Base-by-base conservation (phyloP, 1,140 invertebrate species). In the Neodiprion fabricii region DNA sequence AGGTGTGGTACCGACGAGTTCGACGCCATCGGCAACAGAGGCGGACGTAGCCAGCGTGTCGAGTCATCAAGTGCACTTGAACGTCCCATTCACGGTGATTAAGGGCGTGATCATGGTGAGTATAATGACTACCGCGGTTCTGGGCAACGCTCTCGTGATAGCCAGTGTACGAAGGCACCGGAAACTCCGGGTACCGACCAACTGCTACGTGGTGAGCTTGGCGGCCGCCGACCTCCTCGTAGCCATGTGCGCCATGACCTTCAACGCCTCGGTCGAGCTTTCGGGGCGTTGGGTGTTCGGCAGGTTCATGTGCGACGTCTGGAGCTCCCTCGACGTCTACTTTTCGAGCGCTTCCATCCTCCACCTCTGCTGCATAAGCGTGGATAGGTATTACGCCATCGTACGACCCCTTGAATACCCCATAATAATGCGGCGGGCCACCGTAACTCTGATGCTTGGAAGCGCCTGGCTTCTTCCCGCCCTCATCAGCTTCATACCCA, bases 331-430 rank as follows among this genome's bases (percentile, higher is more conserved):
- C 78, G 97, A 99, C 85, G 97, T 99, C 7, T 96, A 98, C 82
- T 98, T 98, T 85, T 97, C 95, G 49, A 98, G 96, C 9, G 96
- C 96, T 0, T 97, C 96, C 49, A 98, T 98, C 67, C 89, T 98
- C 7, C 97, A 99, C 87, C 90, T 99, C 9, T 98, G 97, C 85
- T 98, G 96, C 84, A 98, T 99, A 82, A 95, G 94, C 72, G 95
- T 98, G 40, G 97, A 99, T 85, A 90, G 97, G 79, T 97, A 97
- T 81, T 97, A 96, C 84, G 96, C 96, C 53, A 97, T 97, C 67
- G 95, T 96, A 40, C 91, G 94, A 74, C 96, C 96, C 1, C 87
- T 98, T 47, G 95, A 97, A 84, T 97, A 97, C 84, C 95, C 96
- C 1, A 92, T 95, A 23, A 96, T 94, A 49, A 97, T 97, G 94